Evolutionary conservation across 2,888 invertebrate species (phyloP), one percentile per base, ranked within the genome.

Genomic region (Lissonota sp.): DNA sequence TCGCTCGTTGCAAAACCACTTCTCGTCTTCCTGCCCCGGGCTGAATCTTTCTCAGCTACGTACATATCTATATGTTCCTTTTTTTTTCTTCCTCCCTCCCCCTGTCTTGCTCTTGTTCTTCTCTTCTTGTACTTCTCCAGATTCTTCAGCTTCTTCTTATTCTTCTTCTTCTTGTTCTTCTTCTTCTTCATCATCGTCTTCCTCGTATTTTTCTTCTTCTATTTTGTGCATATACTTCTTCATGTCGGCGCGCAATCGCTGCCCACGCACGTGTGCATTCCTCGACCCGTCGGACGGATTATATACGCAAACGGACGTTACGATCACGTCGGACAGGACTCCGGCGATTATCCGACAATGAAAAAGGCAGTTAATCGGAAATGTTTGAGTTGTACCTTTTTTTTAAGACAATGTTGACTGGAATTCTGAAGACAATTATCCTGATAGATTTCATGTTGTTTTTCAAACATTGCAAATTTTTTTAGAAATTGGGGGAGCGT

Each of bases 11-110:
- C 84, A 83, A 85, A 87, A 86, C 87, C 88, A 87, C 89, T 88
- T 88, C 87, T 86, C 88, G 88, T 90, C 88, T 90, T 87, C 86
- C 86, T 87, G 87, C 89, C 89, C 84, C 84, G 83, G 84, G 82
- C 84, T 84, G 79, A 70, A 77, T 77, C 80, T 77, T 77, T 64
- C 73, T 51, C 44, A 51, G 16, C 46, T 66, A 39, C 16, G 39
- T 58, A 42, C 44, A 60, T 53, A 44, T 16, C 49, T 44, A 58
- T 71, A 72, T 67, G 80, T 80, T 80, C 57, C 16, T 69, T 62
- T 63, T 69, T 74, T 55, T 60, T 51, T 58, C 37, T 46, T 55
- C 40, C 49, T 62, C n/a, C 16, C 66, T 6, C 26, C 26, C 26
- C 26, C 26, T 26, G 26, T 26, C 26, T 26, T 26, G 26, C 26